Percentiles rank a stretch among this genome's conserved stretches.
phyloP scores from a whole-genome alignment of 2,113 vertebrate genomes.

The Corydoras maculifer region DNA sequence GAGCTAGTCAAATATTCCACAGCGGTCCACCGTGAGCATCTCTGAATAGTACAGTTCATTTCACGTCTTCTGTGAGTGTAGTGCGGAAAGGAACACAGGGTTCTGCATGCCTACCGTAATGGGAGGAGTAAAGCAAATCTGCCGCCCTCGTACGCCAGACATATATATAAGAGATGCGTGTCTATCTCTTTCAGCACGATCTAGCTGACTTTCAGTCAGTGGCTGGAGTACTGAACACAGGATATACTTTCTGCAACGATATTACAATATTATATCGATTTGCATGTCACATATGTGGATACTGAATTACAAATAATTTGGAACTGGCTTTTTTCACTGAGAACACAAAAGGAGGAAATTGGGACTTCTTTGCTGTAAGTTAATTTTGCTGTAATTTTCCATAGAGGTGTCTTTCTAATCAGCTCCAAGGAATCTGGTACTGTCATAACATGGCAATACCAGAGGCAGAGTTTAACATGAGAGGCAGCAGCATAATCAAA shows the following conservation, averaged over 20 bases:
- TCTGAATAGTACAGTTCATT: not conserved
- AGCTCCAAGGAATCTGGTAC: not conserved
- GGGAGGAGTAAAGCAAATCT: conserved; percentile 68
- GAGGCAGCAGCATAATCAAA: conserved; percentile 63
- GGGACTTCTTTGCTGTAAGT: conserved; percentile 1
- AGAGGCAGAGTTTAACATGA: conserved; percentile 60
- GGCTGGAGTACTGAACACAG: not conserved
- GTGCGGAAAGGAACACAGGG: conserved; percentile 51
- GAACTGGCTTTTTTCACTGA: not conserved
- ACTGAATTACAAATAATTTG: not conserved
- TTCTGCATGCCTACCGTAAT: conserved; percentile 62
- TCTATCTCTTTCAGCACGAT: conserved; percentile 48
- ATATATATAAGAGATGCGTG: conserved; percentile 67
- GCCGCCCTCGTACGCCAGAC: conserved; percentile 65
- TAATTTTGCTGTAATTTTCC: conserved; percentile 4
- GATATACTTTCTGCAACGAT: not conserved
- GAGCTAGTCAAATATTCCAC: not conserved
- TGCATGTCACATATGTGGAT: not conserved
- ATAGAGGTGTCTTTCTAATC: not conserved
- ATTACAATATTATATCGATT: not conserved
- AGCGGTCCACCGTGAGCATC: not conserved
- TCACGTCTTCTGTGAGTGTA: not conserved
- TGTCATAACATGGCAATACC: conserved; percentile 50
- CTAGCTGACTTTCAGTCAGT: conserved; percentile 28
- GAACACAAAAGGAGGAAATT: not conserved